Conservation (phyloP, 2,888 invertebrate species). For the Eilema sororculum region DNA sequence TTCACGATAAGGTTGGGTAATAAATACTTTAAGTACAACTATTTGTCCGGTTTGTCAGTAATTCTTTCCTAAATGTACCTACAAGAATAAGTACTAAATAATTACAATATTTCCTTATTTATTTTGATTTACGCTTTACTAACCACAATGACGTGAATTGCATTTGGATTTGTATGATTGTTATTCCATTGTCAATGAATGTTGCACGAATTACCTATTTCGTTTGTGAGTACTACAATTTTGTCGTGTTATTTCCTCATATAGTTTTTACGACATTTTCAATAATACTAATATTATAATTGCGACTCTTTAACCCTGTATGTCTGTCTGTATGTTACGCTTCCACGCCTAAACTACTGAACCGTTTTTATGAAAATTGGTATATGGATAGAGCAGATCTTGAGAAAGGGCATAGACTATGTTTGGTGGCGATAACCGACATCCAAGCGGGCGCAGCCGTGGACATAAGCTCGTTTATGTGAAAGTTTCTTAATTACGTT, state of each 20-base stretch:
- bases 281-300: too few species aligned
- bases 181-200: slow-evolving; percentile 6
- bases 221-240: not conserved
- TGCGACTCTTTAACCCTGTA: too few species aligned
- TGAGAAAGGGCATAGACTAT: too few species aligned
- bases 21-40: slow-evolving; percentile 1
- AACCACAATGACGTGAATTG: slow-evolving; percentile 9
- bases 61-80: not conserved
- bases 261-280: not conserved
- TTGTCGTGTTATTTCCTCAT: not conserved
- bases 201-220: not conserved
- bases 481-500: too few species aligned
- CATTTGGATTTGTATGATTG: not conserved
- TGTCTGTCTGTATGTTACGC: too few species aligned
- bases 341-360: too few species aligned
- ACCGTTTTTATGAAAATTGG: too few species aligned
- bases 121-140: not conserved
- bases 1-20: not conserved
- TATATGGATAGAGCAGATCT: too few species aligned
- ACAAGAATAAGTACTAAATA: not conserved
- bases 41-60: not conserved
- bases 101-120: slow-evolving; percentile 11
- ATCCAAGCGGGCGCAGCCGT: too few species aligned
- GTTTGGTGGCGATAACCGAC: too few species aligned
- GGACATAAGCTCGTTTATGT: too few species aligned